Percentiles rank a stretch among this genome's conserved stretches.
Conservation (phyloP, 2,797 vertebrate species). For the Neosilurus mollespiculum region DNA sequence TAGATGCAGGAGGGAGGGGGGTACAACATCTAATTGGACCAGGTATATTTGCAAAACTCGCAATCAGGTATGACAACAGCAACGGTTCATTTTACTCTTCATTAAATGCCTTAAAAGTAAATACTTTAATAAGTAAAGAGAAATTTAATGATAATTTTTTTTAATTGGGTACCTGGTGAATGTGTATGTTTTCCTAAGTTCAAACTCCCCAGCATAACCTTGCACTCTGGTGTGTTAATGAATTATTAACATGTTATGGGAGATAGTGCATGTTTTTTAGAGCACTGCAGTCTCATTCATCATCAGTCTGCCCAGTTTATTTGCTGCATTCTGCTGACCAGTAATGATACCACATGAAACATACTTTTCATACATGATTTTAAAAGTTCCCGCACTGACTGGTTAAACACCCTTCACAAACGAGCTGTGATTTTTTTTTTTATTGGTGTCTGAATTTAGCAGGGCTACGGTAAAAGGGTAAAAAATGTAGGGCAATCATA, state of each 20-base stretch:
- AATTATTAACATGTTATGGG: conserved; percentile 51
- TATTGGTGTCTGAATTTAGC: too few species aligned
- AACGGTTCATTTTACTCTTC: not conserved
- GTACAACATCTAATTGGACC: conserved; percentile 56
- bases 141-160: not conserved
- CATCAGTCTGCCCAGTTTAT: conserved; percentile 29
- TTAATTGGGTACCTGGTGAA: conserved; percentile 21
- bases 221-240: conserved; percentile 42
- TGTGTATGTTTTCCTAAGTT: conserved; percentile 33
- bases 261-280: conserved; percentile 34
- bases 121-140: not conserved
- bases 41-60: conserved; percentile 40
- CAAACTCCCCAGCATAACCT: conserved; percentile 43
- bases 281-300: conserved; percentile 39
- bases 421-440: too few species aligned
- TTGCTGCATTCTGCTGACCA: conserved; percentile 18
- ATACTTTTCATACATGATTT: not conserved
- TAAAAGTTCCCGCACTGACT: not conserved
- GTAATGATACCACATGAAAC: conserved; percentile 10
- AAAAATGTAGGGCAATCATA: too few species aligned
- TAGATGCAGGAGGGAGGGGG: conserved; percentile 52
- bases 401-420: not conserved
- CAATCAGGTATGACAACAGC: conserved; percentile 32
- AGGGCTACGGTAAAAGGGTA: too few species aligned
- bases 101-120: conserved; percentile 1